These are phyloP conservation scores for Caenorhabditis inopinata DNA, from an alignment of 1,140 invertebrate genomes.

Conservation along the genomic window DNA sequence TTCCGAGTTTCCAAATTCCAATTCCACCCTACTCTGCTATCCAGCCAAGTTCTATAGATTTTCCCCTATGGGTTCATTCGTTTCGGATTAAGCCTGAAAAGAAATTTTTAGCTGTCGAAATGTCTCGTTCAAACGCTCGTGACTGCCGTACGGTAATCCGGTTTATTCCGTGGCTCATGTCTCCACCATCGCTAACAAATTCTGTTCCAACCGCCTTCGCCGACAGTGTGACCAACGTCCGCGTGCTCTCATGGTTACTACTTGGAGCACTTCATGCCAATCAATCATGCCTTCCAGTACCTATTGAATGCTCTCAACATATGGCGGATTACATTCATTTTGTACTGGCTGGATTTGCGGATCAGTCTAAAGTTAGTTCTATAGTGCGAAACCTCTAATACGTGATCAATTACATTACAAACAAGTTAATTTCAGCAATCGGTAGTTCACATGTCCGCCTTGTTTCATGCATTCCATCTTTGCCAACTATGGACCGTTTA, in stretches of 20 bases:
- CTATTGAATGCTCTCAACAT: conserved; percentile 89
- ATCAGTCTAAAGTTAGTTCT: conserved; percentile 81
- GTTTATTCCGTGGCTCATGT: conserved; percentile 65
- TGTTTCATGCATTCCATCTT: conserved; percentile 75
- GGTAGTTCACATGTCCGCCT: conserved; percentile 83
- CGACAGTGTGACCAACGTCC: conserved; percentile 90
- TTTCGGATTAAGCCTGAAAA: too few relatives aligned
- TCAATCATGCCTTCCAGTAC: conserved; percentile 80
- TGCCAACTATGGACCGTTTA: conserved; percentile 95
- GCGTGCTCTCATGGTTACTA: conserved; percentile 90
- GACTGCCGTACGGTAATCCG: conserved; percentile 60
- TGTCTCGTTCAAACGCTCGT: conserved; percentile 57
- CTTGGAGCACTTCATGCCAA: conserved; percentile 87
- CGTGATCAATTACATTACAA: conserved; percentile 67
- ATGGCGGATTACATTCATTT: conserved; percentile 93
- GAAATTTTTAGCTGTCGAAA: conserved; percentile 61
- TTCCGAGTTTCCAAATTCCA: too few relatives aligned
- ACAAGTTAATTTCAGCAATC: conserved; percentile 67
- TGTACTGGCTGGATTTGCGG: conserved; percentile 89
- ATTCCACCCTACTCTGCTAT: too few relatives aligned
- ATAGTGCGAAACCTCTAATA: conserved; percentile 70
- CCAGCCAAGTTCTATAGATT: too few relatives aligned
- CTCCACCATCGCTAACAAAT: conserved; percentile 62
- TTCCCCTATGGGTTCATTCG: too few relatives aligned
- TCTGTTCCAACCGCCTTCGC: conserved; percentile 84